Conservation (phyloP, 2,888 invertebrate species). For the Mechanitis messenoides region DNA sequence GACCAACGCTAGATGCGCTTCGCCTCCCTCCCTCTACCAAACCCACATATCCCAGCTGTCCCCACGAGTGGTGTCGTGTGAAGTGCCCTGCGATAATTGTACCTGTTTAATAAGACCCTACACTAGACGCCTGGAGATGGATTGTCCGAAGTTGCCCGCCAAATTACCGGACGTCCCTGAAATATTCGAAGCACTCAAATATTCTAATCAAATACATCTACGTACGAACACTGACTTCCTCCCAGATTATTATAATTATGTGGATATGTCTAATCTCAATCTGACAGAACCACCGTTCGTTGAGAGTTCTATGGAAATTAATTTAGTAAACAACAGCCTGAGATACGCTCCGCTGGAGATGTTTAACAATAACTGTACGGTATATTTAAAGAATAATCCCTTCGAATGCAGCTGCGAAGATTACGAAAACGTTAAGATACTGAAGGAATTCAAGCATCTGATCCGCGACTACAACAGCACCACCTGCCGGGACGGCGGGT, state of each 20-base stretch:
- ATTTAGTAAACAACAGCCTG: slow-evolving; percentile 30
- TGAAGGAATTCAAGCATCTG: slow-evolving; percentile 7
- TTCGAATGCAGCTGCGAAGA: slow-evolving; percentile 34
- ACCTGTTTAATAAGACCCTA: slow-evolving; percentile 15
- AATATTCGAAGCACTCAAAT: neutral
- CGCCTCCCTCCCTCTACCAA: slow-evolving; percentile 12
- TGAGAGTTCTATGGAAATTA: slow-evolving; percentile 19
- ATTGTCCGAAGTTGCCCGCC: slow-evolving; percentile 12
- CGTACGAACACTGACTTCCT: slow-evolving; percentile 2
- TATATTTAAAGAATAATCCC: slow-evolving; percentile 32
- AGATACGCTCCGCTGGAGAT: slow-evolving; percentile 21
- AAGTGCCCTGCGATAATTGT: slow-evolving; percentile 6
- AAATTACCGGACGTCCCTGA: neutral
- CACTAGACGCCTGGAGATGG: slow-evolving; percentile 13
- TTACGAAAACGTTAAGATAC: slow-evolving; percentile 16
- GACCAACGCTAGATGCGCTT: slow-evolving; percentile 17
- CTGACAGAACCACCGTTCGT: slow-evolving; percentile 20
- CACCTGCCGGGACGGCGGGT: slow-evolving; percentile 27
- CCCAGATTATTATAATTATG: slow-evolving; percentile 12
- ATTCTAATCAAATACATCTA: slow-evolving; percentile 12
- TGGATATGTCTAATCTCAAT: slow-evolving; percentile 29
- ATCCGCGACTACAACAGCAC: slow-evolving; percentile 29
- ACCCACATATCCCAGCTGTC: slow-evolving; percentile 9
- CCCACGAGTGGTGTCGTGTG: slow-evolving; percentile 21
- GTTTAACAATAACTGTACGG: slow-evolving; percentile 15